Percentiles rank a stretch among this genome's conserved stretches.
Evolutionary conservation across 2,113 vertebrate species (phyloP).

Genomic region (Carettochelys insculpta): DNA sequence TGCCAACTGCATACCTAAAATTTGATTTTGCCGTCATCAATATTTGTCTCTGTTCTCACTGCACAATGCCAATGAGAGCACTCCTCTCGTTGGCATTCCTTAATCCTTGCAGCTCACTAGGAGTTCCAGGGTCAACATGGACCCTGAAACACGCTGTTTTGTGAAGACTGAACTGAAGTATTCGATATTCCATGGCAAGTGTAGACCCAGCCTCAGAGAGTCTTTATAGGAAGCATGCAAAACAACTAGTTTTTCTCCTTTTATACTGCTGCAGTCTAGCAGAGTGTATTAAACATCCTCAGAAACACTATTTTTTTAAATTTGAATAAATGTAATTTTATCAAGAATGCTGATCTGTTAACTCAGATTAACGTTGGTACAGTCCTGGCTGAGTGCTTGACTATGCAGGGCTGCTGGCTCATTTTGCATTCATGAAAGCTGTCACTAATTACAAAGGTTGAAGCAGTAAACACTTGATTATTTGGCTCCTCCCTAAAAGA

Average conservation of each 20-base stretch:
- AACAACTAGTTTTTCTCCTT: background rate
- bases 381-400: accelerated
- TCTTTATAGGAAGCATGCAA: background rate
- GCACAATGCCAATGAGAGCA: too few relatives aligned
- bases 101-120: too few relatives aligned
- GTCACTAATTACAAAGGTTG: accelerated
- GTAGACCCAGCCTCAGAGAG: too few relatives aligned
- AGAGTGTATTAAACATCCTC: background rate
- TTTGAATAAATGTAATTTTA: background rate
- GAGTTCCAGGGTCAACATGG: too few relatives aligned
- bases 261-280: background rate
- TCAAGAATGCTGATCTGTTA: background rate
- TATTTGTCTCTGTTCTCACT: too few relatives aligned
- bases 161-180: too few relatives aligned
- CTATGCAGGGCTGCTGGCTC: background rate
- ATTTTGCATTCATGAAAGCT: background rate
- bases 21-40: too few relatives aligned
- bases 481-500: constrained; percentile 40
- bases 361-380: background rate
- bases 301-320: background rate
- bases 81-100: too few relatives aligned
- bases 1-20: too few relatives aligned
- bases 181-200: too few relatives aligned
- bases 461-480: background rate
- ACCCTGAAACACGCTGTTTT: too few relatives aligned